A percentile compares a stretch with the other conserved stretches of the same genome.
These are phyloP conservation scores for Cylloceria caligata DNA, from an alignment of 2,888 invertebrate genomes.

Conservation along the genomic window DNA sequence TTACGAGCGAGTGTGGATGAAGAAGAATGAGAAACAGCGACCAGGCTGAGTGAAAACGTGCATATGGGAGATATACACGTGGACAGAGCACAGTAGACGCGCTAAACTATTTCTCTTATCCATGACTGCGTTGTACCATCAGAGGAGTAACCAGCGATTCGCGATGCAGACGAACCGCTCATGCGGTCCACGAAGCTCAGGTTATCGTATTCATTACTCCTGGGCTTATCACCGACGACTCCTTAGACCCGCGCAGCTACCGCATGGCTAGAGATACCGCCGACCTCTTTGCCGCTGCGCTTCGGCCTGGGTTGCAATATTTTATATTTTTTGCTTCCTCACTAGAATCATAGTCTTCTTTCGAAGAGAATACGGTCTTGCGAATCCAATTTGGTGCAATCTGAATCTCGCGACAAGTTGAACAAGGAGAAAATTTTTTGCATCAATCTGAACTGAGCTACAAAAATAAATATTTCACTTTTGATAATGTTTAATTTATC, in stretches of 20 bases:
- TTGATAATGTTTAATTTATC: too few relatives aligned
- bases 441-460: background rate
- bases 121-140: background rate
- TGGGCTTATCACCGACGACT: constrained; percentile 74
- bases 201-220: constrained; percentile 79
- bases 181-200: constrained; percentile 12
- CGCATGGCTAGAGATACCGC: constrained; percentile 37
- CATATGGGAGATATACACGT: constrained; percentile 1
- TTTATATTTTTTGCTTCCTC: background rate
- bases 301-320: background rate
- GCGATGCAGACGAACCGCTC: constrained; percentile 52
- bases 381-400: too few relatives aligned
- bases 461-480: too few relatives aligned
- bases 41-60: background rate
- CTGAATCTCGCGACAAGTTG: too few relatives aligned
- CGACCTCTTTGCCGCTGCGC: background rate
- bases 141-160: constrained; percentile 27
- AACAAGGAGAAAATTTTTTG: too few relatives aligned
- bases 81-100: constrained; percentile 13
- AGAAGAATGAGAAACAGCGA: background rate
- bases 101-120: constrained; percentile 52
- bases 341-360: too few relatives aligned
- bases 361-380: too few relatives aligned
- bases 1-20: constrained; percentile 29
- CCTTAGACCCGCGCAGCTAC: constrained; percentile 72